Conservation (phyloP, 2,888 invertebrate species). For the Caenorhabditis zanzibari region DNA sequence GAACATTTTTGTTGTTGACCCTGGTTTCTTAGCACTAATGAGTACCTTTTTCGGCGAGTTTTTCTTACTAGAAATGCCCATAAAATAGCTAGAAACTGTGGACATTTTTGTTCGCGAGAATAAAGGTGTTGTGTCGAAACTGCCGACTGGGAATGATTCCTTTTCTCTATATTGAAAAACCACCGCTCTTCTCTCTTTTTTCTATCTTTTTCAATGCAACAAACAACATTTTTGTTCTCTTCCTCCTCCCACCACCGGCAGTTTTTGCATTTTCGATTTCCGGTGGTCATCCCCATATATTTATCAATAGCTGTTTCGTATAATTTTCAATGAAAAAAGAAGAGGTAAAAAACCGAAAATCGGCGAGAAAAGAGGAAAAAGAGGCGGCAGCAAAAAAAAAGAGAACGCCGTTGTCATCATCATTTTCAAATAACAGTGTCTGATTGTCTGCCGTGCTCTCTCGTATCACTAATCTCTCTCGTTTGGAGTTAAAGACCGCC, state of each 20-base stretch:
- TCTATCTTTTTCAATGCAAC: constrained; percentile 41
- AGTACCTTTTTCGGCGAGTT: constrained; percentile 24
- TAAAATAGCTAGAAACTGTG: constrained; percentile 57
- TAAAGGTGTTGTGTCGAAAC: background rate
- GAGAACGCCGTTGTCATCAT: constrained; percentile 30
- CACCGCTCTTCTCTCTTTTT: constrained; percentile 4
- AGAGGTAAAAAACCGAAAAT: background rate
- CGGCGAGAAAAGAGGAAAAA: background rate
- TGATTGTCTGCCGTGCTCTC: constrained; percentile 19
- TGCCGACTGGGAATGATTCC: constrained; percentile 27
- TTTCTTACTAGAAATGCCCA: constrained; percentile 46
- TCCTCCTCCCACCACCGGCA: constrained; percentile 13
- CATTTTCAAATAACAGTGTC: constrained; percentile 44
- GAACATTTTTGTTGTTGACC: too few relatives aligned
- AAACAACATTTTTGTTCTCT: constrained; percentile 46
- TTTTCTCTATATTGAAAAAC: constrained; percentile 42
- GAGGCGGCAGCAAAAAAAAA: background rate
- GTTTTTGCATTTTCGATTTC: constrained; percentile 22
- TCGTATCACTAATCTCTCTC: constrained; percentile 30
- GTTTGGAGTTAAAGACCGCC: constrained; percentile 25
- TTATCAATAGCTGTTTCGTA: background rate
- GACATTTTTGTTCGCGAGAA: constrained; percentile 30
- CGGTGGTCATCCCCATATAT: constrained; percentile 11
- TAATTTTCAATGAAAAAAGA: background rate
- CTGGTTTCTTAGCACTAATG: too few relatives aligned